phyloP scores from a whole-genome alignment of 2,797 vertebrate genomes.

The Clarias pachynema region DNA sequence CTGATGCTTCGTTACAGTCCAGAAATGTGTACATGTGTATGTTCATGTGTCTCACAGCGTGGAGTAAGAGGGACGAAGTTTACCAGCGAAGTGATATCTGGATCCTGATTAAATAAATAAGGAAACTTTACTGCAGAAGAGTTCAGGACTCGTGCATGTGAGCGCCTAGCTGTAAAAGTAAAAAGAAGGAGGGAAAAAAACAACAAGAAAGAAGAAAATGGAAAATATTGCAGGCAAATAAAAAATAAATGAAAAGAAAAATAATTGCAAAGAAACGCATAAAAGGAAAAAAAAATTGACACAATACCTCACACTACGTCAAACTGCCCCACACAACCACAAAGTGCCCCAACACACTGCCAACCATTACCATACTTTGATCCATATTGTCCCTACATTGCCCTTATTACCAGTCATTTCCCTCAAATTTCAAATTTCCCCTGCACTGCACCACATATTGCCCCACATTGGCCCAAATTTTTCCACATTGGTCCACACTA shows the following conservation, averaged over 20 bases:
- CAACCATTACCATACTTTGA: too few relatives aligned
- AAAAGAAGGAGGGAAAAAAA: background rate
- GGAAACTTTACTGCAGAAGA: background rate
- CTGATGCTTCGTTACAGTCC: constrained; percentile 65
- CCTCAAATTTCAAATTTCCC: too few relatives aligned
- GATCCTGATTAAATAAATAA: background rate
- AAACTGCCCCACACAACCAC: background rate
- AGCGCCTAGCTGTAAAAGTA: background rate
- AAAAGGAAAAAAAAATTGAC: background rate
- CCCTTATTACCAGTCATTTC: background rate
- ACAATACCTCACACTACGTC: background rate
- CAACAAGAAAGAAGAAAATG: background rate
- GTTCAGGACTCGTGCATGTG: background rate
- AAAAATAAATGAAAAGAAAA: background rate
- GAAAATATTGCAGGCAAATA: background rate
- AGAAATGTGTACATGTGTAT: constrained; percentile 45
- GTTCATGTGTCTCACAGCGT: constrained; percentile 44
- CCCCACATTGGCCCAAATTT: background rate
- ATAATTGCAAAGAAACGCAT: background rate
- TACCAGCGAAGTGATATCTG: background rate
- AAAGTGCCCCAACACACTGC: background rate
- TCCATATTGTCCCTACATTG: too few relatives aligned
- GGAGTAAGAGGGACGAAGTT: constrained; percentile 8
- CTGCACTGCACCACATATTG: background rate
- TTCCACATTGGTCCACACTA: too few relatives aligned